Conservation (phyloP, 2,888 invertebrate species). For the Eupithecia exiguata region DNA sequence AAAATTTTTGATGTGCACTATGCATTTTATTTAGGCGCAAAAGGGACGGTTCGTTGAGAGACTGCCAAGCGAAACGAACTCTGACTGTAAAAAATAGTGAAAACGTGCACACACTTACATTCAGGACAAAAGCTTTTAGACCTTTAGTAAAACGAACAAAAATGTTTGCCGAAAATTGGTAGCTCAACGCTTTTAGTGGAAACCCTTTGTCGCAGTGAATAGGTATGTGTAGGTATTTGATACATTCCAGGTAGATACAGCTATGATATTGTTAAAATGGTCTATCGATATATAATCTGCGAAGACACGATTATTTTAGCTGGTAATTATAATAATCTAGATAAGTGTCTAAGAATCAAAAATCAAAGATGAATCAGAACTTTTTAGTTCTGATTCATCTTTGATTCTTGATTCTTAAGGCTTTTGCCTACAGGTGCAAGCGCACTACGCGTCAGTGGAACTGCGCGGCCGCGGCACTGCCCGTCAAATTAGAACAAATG, state of each 20-base stretch:
- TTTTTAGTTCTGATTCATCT: too few relatives aligned
- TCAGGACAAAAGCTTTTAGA: conserved; percentile 8
- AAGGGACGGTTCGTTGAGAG: too few relatives aligned
- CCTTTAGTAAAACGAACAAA: neutral
- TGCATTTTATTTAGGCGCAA: too few relatives aligned
- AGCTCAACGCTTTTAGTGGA: neutral
- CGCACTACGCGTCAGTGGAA: too few relatives aligned
- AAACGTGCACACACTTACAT: neutral
- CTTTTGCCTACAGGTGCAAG: too few relatives aligned
- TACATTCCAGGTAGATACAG: neutral
- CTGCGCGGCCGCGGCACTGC: too few relatives aligned
- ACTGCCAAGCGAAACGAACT: too few relatives aligned
- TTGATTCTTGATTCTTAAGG: too few relatives aligned
- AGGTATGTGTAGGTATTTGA: neutral
- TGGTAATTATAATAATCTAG: neutral
- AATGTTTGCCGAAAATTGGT: neutral
- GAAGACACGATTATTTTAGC: neutral
- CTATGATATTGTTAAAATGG: neutral
- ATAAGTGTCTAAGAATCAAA: too few relatives aligned
- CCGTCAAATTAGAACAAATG: too few relatives aligned
- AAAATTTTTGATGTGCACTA: too few relatives aligned
- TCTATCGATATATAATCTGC: neutral
- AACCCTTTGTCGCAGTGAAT: neutral
- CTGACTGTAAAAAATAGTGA: conserved; percentile 3
- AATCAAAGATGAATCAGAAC: too few relatives aligned